Evolutionary conservation across 2,888 invertebrate species (phyloP).

Genomic region (Noctua janthina): DNA sequence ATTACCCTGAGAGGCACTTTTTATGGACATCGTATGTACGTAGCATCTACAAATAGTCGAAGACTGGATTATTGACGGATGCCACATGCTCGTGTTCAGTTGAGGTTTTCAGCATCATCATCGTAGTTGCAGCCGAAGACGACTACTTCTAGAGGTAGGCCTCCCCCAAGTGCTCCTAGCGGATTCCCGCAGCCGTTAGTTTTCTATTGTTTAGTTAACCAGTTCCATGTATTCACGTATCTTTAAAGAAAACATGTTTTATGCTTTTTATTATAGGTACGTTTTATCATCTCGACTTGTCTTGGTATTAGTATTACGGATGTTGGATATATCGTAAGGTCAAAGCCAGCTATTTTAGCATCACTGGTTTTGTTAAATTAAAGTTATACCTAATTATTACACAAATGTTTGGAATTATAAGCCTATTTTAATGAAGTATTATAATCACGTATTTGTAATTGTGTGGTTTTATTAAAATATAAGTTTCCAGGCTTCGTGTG

Average conservation of each 20-base stretch:
- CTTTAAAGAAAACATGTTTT: neutral
- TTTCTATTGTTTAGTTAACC: neutral
- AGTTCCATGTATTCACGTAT: too few species aligned
- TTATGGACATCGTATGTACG: too few species aligned
- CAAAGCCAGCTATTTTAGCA: neutral
- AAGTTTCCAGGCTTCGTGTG: neutral
- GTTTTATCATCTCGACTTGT: neutral
- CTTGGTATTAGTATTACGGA: neutral
- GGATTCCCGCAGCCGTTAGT: neutral
- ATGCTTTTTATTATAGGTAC: neutral
- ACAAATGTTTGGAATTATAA: too few species aligned
- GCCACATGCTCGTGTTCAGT: neutral
- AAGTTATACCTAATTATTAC: neutral
- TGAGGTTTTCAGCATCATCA: neutral
- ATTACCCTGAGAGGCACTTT: too few species aligned
- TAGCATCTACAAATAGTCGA: neutral
- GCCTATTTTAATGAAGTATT: neutral
- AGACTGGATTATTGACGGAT: neutral
- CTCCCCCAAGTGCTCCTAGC: neutral
- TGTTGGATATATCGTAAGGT: neutral
- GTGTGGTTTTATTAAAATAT: neutral
- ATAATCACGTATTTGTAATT: neutral
- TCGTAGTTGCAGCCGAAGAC: neutral
- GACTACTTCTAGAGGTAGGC: neutral
- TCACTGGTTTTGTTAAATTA: neutral